Conservation (phyloP, 2,797 vertebrate genomes). For the Phyllotis vaccarum region DNA sequence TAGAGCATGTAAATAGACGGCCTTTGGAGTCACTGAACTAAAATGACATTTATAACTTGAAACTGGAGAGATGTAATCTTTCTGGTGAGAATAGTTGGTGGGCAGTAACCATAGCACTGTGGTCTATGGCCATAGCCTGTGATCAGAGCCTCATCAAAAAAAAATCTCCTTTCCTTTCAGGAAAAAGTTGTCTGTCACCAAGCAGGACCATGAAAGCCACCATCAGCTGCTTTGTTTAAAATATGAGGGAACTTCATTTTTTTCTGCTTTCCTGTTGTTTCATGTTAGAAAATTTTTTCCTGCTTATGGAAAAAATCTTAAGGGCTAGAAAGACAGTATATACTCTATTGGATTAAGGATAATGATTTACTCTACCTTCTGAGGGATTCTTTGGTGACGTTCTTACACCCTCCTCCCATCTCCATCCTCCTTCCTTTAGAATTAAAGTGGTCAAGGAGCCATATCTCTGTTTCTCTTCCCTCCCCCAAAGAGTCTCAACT, state of each 20-base stretch:
- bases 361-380: constrained; percentile 54
- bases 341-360: constrained; percentile 39
- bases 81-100: background rate
- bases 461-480: background rate
- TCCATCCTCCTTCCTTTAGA: background rate
- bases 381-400: constrained; percentile 61
- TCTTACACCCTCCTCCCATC: background rate
- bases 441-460: background rate
- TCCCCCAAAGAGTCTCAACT: background rate
- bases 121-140: too few relatives aligned
- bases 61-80: background rate
- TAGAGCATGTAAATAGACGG: background rate
- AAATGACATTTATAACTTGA: constrained; percentile 9
- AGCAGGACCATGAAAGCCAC: background rate
- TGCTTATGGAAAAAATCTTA: background rate
- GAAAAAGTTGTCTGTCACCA: background rate
- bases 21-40: constrained; percentile 4
- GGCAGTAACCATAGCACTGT: background rate
- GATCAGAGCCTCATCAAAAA: background rate
- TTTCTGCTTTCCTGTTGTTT: constrained; percentile 32
- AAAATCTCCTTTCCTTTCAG: background rate
- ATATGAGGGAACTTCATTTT: background rate
- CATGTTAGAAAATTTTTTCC: constrained; percentile 53
- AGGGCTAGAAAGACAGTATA: constrained; percentile 9
- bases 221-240: background rate